Conservation (phyloP, 1,140 invertebrate genomes). For the Papilio machaon region DNA sequence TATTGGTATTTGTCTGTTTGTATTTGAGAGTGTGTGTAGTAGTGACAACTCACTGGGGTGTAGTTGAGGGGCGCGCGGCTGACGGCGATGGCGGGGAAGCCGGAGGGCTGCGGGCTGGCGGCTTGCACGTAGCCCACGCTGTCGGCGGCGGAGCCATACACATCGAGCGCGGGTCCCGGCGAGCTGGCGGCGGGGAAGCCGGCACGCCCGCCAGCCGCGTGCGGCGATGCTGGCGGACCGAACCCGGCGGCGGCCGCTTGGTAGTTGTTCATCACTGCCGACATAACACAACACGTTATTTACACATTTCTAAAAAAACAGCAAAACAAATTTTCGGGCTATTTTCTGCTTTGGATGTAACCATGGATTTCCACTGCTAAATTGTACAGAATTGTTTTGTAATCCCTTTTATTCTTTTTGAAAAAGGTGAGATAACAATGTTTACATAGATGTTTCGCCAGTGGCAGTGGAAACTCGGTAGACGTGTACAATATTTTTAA, state of each 20-base stretch:
- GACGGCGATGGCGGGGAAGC: constrained; percentile 94
- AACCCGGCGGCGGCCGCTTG: constrained; percentile 90
- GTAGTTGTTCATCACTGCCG: constrained; percentile 97
- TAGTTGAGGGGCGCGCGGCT: constrained; percentile 94
- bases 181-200: constrained; percentile 95
- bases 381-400: too few species aligned
- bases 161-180: constrained; percentile 92
- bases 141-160: constrained; percentile 93
- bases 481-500: too few species aligned
- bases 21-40: neutral
- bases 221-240: constrained; percentile 84
- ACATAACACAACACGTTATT: constrained; percentile 33
- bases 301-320: neutral
- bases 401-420: too few species aligned
- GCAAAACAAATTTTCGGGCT: neutral
- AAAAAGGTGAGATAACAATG: too few species aligned
- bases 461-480: too few species aligned
- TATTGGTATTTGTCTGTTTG: neutral
- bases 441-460: too few species aligned
- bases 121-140: constrained; percentile 96
- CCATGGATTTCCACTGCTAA: neutral
- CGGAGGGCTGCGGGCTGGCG: constrained; percentile 94
- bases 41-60: constrained; percentile 87
- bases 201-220: constrained; percentile 86
- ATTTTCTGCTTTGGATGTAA: neutral